Evolutionary conservation across 2,113 vertebrate species (phyloP), one percentile per base, ranked within the genome.

Genomic region (Catharus minimus): DNA sequence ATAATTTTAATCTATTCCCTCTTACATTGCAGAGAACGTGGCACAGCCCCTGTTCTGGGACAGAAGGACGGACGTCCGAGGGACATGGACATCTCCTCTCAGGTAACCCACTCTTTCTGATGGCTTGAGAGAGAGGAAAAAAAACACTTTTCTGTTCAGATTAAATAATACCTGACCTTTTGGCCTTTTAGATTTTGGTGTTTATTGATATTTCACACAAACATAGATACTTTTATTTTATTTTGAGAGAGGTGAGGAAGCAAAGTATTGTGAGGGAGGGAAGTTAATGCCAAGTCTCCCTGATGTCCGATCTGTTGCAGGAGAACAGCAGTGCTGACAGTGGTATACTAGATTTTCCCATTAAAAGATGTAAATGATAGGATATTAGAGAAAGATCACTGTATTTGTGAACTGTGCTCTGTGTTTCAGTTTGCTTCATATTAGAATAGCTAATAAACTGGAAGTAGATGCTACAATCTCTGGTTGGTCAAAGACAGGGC

Each of bases 391-490:
- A 49, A 61, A 64, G 66, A 38, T 4, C 28, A 49, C 55, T 82
- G 55, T 44, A 21, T 62, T 49, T 58, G 57, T 23, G 71, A 82
- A 72, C 56, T 36, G 49, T 38, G 66, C 17, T 26, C 32, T 52
- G 57, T 69, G 80, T 74, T 90, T 80, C 46, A 24, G 30, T 68
- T 90, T 55, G 26, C 46, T 55, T 49, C 15, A 11, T 82, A n/a
- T 72, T 76, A 89, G 94, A 94, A 89, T 36, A 62, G 82, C 62
- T 91, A 74, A 88, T 56, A 65, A 89, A 81, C 73, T 86, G 84
- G 68, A 88, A 64, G 23, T 33, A 53, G 53, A n/a, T 91, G 80
- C 43, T 88, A 39, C 56, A 46, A 23, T 84, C 67, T 94, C 39
- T 66, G 56, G 21, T 61, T 77, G 82, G 88, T 87, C 61, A 81